These are phyloP conservation scores for Papilio xuthus DNA, from an alignment of 1,140 invertebrate species.

Conservation along the genomic window DNA sequence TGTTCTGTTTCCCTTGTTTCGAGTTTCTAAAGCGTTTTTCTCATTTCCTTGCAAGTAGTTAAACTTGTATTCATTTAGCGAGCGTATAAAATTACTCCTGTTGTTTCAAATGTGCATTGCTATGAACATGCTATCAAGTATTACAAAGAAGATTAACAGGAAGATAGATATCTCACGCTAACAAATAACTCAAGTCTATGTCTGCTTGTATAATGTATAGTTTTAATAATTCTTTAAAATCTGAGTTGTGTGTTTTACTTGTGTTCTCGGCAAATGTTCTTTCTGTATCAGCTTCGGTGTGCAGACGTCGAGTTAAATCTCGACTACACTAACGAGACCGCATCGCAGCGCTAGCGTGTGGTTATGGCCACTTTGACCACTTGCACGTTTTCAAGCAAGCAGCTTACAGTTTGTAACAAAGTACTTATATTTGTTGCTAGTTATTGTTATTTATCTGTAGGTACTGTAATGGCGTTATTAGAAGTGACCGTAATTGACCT, in stretches of 20 bases:
- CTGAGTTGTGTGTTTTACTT: neutral
- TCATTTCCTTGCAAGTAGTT: neutral
- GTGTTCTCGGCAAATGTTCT: neutral
- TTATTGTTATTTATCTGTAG: neutral
- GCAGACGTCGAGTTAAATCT: constrained; percentile 15
- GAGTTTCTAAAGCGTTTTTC: constrained; percentile 2
- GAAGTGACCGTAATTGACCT: neutral
- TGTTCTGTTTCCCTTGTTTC: constrained; percentile 7
- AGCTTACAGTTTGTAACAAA: constrained; percentile 14
- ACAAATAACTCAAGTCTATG: neutral
- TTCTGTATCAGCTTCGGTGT: neutral
- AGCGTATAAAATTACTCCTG: neutral
- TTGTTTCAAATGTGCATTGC: neutral
- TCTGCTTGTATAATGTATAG: neutral
- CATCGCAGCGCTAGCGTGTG: constrained; percentile 10
- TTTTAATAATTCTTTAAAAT: neutral
- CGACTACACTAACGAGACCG: constrained; percentile 21
- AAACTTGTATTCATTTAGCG: neutral
- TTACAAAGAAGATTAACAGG: neutral
- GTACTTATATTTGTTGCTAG: neutral
- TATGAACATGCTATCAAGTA: neutral
- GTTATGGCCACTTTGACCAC: constrained; percentile 21
- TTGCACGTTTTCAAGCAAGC: neutral
- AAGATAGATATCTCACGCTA: neutral
- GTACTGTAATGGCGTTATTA: neutral